These are phyloP conservation scores for Pangasius mekongensis DNA, from an alignment of 2,797 vertebrate species.

Conservation along the genomic window DNA sequence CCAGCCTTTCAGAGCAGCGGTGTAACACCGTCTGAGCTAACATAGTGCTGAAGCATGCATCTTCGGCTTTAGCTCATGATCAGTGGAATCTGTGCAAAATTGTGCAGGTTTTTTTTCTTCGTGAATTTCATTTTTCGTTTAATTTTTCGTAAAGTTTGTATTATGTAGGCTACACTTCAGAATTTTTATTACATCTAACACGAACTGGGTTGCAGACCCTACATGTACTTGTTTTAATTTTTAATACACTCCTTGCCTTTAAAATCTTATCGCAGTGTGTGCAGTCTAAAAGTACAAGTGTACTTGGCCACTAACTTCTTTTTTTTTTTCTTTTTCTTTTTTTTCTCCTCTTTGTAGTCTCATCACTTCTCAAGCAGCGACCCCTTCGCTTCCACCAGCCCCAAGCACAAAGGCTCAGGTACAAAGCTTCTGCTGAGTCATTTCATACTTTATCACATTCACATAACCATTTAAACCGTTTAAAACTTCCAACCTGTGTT, in stretches of 20 bases:
- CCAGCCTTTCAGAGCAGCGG: background rate
- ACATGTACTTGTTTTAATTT: background rate
- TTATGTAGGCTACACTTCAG: background rate
- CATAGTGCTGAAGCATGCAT: background rate
- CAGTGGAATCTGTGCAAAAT: background rate
- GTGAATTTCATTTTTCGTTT: background rate
- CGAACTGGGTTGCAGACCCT: background rate
- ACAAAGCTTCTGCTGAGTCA: conserved; percentile 47
- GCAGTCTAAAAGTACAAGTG: background rate
- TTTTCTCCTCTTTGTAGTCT: conserved; percentile 67
- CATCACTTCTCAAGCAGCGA: conserved; percentile 87
- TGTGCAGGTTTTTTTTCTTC: background rate
- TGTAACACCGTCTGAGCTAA: background rate
- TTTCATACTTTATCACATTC: background rate
- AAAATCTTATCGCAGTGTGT: background rate
- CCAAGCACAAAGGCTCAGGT: conserved; percentile 91
- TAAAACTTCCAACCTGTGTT: background rate
- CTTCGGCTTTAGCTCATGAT: background rate
- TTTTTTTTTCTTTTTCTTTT: background rate
- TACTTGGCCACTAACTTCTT: background rate
- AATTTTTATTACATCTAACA: background rate
- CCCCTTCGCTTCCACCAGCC: conserved; percentile 85
- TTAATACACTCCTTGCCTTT: background rate
- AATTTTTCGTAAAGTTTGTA: background rate
- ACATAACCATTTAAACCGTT: background rate